Evolutionary conservation across 2,888 invertebrate species (phyloP).

Genomic region (Chaitophorus viminalis): DNA sequence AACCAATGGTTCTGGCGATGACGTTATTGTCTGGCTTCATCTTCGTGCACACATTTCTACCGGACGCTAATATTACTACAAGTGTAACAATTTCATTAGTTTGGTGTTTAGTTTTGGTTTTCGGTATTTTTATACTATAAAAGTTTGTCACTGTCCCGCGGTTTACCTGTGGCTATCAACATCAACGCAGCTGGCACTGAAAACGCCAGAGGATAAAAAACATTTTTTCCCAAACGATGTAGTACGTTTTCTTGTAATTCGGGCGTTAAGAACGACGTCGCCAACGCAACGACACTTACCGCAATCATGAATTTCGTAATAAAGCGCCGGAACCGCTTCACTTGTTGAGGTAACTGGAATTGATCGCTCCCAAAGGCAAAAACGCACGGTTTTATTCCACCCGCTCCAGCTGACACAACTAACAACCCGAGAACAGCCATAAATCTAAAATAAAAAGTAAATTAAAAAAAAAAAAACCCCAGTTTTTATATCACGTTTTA

Average conservation of each 20-base stretch:
- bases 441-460: slow-evolving; percentile 13
- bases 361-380: slow-evolving; percentile 89
- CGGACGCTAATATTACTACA: slow-evolving; percentile 86
- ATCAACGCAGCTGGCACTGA: slow-evolving; percentile 78
- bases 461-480: neutral
- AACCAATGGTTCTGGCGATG: slow-evolving; percentile 76
- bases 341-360: slow-evolving; percentile 74
- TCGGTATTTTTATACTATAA: neutral
- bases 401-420: slow-evolving; percentile 66
- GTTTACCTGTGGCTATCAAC: slow-evolving; percentile 72
- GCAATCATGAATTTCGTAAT: slow-evolving; percentile 82
- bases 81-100: slow-evolving; percentile 58
- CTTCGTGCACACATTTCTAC: slow-evolving; percentile 73
- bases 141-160: neutral
- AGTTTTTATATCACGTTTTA: neutral
- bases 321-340: slow-evolving; percentile 75
- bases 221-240: slow-evolving; percentile 74
- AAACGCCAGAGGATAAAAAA: slow-evolving; percentile 79
- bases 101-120: too few relatives aligned
- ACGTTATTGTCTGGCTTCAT: slow-evolving; percentile 79
- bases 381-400: slow-evolving; percentile 88
- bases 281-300: slow-evolving; percentile 74
- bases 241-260: slow-evolving; percentile 73
- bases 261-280: slow-evolving; percentile 80
- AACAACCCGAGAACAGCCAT: slow-evolving; percentile 45